Evolutionary conservation across 92 coral and sea anemone genomes (phyloP).

Genomic region (Porites lobata): DNA sequence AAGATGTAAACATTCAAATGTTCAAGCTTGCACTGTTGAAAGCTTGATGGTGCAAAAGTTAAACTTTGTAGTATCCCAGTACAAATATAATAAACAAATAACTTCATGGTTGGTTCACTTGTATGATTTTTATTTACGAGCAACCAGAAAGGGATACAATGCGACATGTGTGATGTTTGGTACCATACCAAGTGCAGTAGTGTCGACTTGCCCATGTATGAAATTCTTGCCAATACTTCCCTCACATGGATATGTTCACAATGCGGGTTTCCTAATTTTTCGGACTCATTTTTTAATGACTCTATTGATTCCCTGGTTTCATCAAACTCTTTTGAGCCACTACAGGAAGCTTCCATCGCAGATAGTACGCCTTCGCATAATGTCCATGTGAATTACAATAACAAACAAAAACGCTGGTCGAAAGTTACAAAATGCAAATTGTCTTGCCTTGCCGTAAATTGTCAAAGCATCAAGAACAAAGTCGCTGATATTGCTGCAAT

Average conservation of each 20-base stretch:
- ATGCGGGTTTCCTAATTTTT: constrained; percentile 21
- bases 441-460: constrained; percentile 42
- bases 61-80: no score
- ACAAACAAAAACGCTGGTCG: constrained; percentile 20
- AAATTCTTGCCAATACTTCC: constrained; percentile 43
- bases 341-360: constrained; percentile 9
- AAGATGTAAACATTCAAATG: no score
- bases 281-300: constrained; percentile 23
- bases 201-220: constrained; percentile 41
- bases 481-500: constrained; percentile 54
- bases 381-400: constrained; percentile 12
- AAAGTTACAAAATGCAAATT: constrained; percentile 31
- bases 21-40: no score
- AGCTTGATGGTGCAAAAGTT: no score
- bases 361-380: constrained; percentile 24
- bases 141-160: no score
- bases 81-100: no score
- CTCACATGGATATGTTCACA: constrained; percentile 58
- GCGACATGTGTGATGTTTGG: constrained; percentile 43
- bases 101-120: no score
- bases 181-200: constrained; percentile 43
- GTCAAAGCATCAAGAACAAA: constrained; percentile 57
- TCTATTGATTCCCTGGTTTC: constrained; percentile 52
- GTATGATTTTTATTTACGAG: no score
- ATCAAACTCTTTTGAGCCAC: constrained; percentile 9